Percentiles rank a stretch among this genome's conserved stretches.
Evolutionary conservation across 2,888 invertebrate species (phyloP).

Genomic region (Xestia sexstrigata): DNA sequence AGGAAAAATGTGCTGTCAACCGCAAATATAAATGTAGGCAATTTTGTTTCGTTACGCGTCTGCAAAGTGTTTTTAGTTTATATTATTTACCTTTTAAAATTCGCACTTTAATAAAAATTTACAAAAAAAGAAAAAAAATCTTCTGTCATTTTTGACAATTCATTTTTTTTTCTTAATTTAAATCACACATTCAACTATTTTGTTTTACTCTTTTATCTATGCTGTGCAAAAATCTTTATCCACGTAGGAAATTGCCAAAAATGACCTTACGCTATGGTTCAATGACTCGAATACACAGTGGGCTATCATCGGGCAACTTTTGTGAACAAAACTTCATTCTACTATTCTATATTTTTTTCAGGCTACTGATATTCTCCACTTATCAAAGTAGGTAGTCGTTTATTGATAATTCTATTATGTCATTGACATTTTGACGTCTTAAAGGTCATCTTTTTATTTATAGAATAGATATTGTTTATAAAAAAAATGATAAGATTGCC

Average conservation of each 20-base stretch:
- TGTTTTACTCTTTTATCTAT: neutral
- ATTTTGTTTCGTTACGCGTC: constrained; percentile 61
- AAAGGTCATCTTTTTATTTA: constrained; percentile 18
- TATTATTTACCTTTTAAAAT: constrained; percentile 44
- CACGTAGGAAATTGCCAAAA: constrained; percentile 13
- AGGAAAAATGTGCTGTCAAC: constrained; percentile 83
- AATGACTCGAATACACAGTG: constrained; percentile 35
- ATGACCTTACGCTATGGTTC: constrained; percentile 39
- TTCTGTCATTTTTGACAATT: neutral
- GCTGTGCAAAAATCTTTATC: constrained; percentile 2
- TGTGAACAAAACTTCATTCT: neutral
- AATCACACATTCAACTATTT: neutral
- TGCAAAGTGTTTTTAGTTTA: constrained; percentile 54
- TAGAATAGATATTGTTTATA: constrained; percentile 1
- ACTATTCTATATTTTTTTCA: neutral
- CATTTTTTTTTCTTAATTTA: neutral
- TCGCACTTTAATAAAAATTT: neutral
- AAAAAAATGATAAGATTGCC: constrained; percentile 10
- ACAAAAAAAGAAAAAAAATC: neutral
- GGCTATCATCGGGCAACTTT: constrained; percentile 1
- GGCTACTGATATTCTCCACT: constrained; percentile 1
- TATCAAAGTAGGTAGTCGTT: constrained; percentile 26
- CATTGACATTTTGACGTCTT: constrained; percentile 29
- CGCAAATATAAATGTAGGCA: constrained; percentile 71
- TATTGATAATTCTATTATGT: constrained; percentile 22